Evolutionary conservation across 2,888 invertebrate species (phyloP).

Genomic region (Scaptomyza reducta): DNA sequence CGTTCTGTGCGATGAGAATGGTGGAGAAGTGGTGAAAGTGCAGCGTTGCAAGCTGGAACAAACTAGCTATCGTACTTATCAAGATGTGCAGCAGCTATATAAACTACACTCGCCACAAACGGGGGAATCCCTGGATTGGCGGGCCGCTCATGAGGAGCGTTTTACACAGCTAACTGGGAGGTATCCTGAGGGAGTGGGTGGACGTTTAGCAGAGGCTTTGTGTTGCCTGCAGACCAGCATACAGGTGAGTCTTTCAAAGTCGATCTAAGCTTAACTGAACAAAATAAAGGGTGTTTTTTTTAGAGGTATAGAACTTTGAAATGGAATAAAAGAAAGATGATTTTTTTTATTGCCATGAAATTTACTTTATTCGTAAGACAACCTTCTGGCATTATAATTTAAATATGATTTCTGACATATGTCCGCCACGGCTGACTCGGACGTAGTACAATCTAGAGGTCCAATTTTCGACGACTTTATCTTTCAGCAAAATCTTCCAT

Average conservation of each 20-base stretch:
- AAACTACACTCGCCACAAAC: slow-evolving; percentile 57
- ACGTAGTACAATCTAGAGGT: too few species aligned
- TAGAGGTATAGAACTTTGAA: too few species aligned
- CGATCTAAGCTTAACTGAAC: too few species aligned
- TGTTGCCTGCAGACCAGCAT: slow-evolving; percentile 84
- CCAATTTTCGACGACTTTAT: too few species aligned
- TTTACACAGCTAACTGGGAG: slow-evolving; percentile 57
- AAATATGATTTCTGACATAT: too few species aligned
- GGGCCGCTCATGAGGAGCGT: slow-evolving; percentile 46
- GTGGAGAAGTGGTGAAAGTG: slow-evolving; percentile 40
- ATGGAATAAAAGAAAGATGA: too few species aligned
- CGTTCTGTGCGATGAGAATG: slow-evolving; percentile 85
- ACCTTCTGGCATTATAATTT: too few species aligned
- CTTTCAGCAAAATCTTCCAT: too few species aligned
- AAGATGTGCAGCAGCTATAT: slow-evolving; percentile 50
- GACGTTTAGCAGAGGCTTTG: slow-evolving; percentile 81
- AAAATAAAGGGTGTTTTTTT: too few species aligned
- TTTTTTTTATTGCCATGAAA: too few species aligned
- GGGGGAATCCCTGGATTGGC: slow-evolving; percentile 61
- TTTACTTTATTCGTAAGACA: too few species aligned
- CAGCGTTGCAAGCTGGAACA: neutral
- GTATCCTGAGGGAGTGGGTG: slow-evolving; percentile 66
- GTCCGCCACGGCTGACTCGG: too few species aligned
- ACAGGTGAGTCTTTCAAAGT: slow-evolving; percentile 81
- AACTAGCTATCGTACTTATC: neutral